Evolutionary conservation across 2,797 vertebrate genomes (phyloP), one percentile per base, ranked within the genome.

Genomic region (Numenius phaeopus): DNA sequence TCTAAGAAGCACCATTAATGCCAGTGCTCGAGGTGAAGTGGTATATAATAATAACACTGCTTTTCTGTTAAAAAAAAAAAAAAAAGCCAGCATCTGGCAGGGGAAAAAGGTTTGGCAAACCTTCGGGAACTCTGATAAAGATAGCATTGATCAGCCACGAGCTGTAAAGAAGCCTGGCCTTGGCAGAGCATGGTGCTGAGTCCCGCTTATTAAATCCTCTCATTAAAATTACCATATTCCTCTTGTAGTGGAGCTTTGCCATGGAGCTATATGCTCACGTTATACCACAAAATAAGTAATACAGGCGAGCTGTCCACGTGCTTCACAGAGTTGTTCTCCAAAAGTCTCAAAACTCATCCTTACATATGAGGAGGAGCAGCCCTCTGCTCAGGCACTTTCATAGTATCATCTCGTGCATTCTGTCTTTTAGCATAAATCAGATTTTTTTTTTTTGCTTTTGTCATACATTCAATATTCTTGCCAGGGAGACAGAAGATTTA

Each of bases 331-430:
- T 29, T 75, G 16, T 69, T 69, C 78, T 61, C 22, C 12, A 10
- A 59, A 87, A 69, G n/a, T 20, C 3, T 85, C 27, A 27, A 26
- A 55, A 26, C 32, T 82, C 32, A 27, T 37, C 34, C 32, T 55
- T 44, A 1, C 0, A 0, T 59, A 22, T 1, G 27, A 75, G 65
- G 42, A 89, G 39, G 22, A 92, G 8, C 2, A 76, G 40, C 9
- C 24, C 9, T 86, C 14, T 66, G 11, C 73, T 85, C 27, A 46
- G 21, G 17, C 6, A 21, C 14, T 58, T 22, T 40, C 1, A 0
- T 8, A 19, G 8, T 30, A 30, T 46, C 22, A 20, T 9, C 15
- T 32, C 37, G 15, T 55, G 22, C 15, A 23, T 90, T 90, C 24
- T 30, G 21, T 15, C 39, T 79, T 15, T 78, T 67, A 19, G 7